Base-by-base conservation (phyloP, 2,888 invertebrate species). In the Drosophila subquinaria region DNA sequence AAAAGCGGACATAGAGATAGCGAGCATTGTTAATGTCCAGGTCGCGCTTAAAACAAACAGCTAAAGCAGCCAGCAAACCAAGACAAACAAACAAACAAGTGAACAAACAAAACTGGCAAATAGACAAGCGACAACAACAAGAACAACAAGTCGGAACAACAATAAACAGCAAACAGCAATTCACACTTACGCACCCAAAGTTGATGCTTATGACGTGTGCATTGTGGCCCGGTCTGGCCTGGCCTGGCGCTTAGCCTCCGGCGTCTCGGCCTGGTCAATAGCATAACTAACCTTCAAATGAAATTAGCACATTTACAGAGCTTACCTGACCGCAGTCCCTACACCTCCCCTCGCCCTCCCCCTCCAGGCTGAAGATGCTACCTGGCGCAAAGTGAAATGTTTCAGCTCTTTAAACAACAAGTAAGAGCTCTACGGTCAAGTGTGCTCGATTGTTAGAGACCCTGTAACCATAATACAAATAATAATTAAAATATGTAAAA, bases 281-380 rank as follows among this genome's bases (percentile, higher is more conserved):
- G 69, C 90, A 84, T 89, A 88, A 89, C 90, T 85, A 82, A 85
- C 90, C 90, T 85, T 89, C 84, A 76, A 88, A 88, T 88, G 82
- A 79, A 85, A 90, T 85, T 85, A 85, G 89, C 90, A 85, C 84
- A 79, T 89, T 89, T 73, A 57, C 83, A 73, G 72, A 79, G 90
- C 84, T 89, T 89, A 89, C 88, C 82, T 88, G 88, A 82, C 90
- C 82, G 57, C 89, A 87, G 67, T 64, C 50, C 5, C 17, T 5
- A 2, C 42, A 17, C 10, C 10, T 1, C 4, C 40, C 40, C 11
- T 1, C 17, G n/a, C 4, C 42, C 43, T 5, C 4, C 2, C 3
- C 40, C 27, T 0, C 40, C 40, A 13, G 5, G 10, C 5, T 15
- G 10, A 11, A 50, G 48, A 62, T 55, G 40, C 36, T 50, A 62